phyloP scores from a whole-genome alignment of 2,888 invertebrate species.

The Drosophila fungiperda region DNA sequence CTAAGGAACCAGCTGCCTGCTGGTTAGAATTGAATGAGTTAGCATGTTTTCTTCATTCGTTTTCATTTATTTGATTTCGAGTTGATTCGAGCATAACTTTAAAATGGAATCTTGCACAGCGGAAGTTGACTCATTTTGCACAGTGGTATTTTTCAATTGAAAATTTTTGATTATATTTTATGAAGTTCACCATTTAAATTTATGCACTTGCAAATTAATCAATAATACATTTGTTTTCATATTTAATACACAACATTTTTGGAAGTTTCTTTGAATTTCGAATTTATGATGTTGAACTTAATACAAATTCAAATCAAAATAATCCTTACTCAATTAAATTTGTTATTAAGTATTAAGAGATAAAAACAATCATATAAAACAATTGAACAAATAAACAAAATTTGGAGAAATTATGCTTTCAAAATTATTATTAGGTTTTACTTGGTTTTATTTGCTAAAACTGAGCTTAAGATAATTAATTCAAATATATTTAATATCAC shows the following conservation, averaged over 20 bases:
- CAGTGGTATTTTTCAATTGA: slow-evolving; percentile 15
- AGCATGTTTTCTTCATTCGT: slow-evolving; percentile 52
- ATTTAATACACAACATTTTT: not conserved
- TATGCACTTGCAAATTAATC: not conserved
- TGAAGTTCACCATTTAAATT: not conserved
- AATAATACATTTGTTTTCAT: not conserved
- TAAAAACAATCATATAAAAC: not conserved
- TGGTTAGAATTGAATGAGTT: slow-evolving; percentile 54
- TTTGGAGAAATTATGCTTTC: not conserved
- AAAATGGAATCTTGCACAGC: slow-evolving; percentile 54
- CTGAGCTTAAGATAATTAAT: not conserved
- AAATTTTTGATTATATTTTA: not conserved
- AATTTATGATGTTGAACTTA: not conserved
- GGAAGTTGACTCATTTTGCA: slow-evolving; percentile 64
- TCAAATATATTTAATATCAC: not conserved
- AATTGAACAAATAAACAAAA: not conserved
- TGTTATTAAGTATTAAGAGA: not conserved
- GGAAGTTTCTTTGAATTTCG: not conserved
- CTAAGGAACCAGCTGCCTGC: not conserved
- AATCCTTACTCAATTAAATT: not conserved
- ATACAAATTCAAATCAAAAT: not conserved
- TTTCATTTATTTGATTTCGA: slow-evolving; percentile 59
- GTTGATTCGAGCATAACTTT: slow-evolving; percentile 56
- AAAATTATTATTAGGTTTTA: not conserved
- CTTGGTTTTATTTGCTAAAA: not conserved